Base-by-base conservation (phyloP, 2,888 invertebrate species). In the Drosophila demipolita region DNA sequence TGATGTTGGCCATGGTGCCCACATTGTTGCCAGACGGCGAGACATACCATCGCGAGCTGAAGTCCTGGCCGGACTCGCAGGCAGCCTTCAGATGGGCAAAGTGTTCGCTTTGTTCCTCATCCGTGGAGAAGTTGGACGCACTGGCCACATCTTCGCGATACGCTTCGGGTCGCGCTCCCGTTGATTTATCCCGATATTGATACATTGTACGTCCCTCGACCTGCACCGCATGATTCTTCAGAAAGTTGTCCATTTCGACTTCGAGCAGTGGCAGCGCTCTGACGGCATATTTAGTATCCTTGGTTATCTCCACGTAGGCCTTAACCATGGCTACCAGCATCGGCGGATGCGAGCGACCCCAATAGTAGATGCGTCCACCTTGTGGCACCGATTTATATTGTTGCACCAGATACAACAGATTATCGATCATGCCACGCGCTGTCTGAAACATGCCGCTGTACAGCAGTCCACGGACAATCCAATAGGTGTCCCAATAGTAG, bases 401-500 rank as follows among this genome's bases (percentile, higher is more conserved):
- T 12, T 96, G 94, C 0, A 98, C 96, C 68, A 98, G 95, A 62
- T 95, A 95, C 52, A 97, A 91, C 90, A 98, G 97, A 93, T 99
- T 99, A 83, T 95, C 94, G 67, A 99, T 94, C 96, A 99, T 98
- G 20, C 97, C 97, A 81, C 93, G 94, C 0, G 96, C 97, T 0
- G 98, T 98, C 2, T 93, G 85, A 63, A 94, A 92, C 98, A 99
- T 98, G 91, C 97, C 97, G 0, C 97, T 97, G 26, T 96, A 94
- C 6, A 99, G 94, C 0, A 99, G 94, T 0, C 99, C 99, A 82
- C 96, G 95, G 76, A 98, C 94, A 60, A 98, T 97, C 98, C 98
- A 99, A 91, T 97, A 98, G 0, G 98, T 97, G 92, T 99, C 98
- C 98, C 98, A 98, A 92, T 98, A 98, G 93, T 98, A 98, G 91